A percentile compares a stretch with the other conserved stretches of the same genome.
These are phyloP conservation scores for Diadema setosum DNA, from an alignment of 35 echinoderm and acorn worm species.

Conservation along the genomic window DNA sequence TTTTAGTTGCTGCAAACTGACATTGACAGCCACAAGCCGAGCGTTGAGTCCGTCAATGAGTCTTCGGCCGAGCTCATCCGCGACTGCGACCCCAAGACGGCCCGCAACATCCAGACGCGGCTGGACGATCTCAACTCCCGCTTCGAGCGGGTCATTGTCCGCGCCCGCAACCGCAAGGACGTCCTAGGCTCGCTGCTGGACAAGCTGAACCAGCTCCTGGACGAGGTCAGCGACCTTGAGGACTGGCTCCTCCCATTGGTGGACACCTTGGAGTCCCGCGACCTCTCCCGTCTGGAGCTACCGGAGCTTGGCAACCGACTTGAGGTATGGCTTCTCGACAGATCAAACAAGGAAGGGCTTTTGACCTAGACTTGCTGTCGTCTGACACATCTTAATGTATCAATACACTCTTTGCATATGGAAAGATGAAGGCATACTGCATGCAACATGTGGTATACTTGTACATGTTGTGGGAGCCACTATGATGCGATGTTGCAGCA, in stretches of 20 bases:
- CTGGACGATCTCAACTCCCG: constrained; percentile 94
- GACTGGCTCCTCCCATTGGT: constrained; percentile 79
- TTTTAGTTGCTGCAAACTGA: constrained; percentile 95
- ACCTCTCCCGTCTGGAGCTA: constrained; percentile 69
- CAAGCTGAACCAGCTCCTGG: constrained; percentile 43
- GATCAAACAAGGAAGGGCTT: no score
- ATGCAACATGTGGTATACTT: no score
- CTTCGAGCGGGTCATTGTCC: constrained; percentile 74
- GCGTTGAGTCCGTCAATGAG: constrained; percentile 82
- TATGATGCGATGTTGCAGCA: no score
- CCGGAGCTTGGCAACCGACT: constrained; percentile 78
- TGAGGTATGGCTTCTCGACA: constrained; percentile 52
- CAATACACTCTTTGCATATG: no score
- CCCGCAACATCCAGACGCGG: constrained; percentile 73
- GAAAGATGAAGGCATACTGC: no score
- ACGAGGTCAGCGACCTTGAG: constrained; percentile 76
- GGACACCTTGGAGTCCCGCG: constrained; percentile 68
- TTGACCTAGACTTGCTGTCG: no score
- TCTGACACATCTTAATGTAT: no score
- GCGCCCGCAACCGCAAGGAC: constrained; percentile 71
- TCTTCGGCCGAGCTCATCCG: constrained; percentile 76
- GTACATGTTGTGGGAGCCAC: no score
- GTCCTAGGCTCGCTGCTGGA: constrained; percentile 73
- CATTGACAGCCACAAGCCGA: constrained; percentile 98
- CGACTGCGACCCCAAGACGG: constrained; percentile 84